Evolutionary conservation across 2,888 invertebrate species (phyloP).

Genomic region (Alentia gelatinosa): DNA sequence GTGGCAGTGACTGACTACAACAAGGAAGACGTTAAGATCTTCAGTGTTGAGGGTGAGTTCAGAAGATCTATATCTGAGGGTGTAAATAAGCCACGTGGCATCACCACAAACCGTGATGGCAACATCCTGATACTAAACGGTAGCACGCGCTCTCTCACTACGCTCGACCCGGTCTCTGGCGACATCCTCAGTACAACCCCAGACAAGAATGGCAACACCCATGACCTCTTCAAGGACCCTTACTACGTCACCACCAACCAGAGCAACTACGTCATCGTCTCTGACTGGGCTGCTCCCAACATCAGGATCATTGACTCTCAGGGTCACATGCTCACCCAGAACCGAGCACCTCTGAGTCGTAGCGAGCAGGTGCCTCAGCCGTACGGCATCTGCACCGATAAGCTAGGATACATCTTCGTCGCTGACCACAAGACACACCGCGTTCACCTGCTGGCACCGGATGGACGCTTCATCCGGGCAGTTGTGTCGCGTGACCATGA

Average conservation of each 20-base stretch:
- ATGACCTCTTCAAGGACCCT: constrained; percentile 73
- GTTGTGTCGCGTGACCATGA: constrained; percentile 70
- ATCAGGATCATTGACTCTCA: constrained; percentile 70
- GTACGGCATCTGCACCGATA: constrained; percentile 74
- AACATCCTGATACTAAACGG: constrained; percentile 75
- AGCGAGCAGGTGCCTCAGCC: constrained; percentile 73
- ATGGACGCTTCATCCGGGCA: constrained; percentile 72
- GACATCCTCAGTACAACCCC: constrained; percentile 66
- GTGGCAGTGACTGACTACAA: constrained; percentile 75
- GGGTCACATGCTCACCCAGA: constrained; percentile 67
- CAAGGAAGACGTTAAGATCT: constrained; percentile 73
- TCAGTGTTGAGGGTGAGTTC: constrained; percentile 59
- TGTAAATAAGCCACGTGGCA: constrained; percentile 75
- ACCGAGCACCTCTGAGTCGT: constrained; percentile 71
- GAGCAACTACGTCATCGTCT: constrained; percentile 69
- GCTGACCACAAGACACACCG: constrained; percentile 76
- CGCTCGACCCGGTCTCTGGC: constrained; percentile 70
- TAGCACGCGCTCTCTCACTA: constrained; percentile 67
- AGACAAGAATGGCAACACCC: constrained; percentile 64
- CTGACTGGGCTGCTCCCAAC: constrained; percentile 76
- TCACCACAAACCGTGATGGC: constrained; percentile 69
- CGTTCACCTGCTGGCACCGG: constrained; percentile 72
- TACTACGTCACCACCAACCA: constrained; percentile 72
- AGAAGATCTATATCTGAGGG: constrained; percentile 61
- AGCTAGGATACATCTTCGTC: constrained; percentile 74